Conservation (phyloP, 1,140 invertebrate genomes). For the Zaprionus nigranus region DNA sequence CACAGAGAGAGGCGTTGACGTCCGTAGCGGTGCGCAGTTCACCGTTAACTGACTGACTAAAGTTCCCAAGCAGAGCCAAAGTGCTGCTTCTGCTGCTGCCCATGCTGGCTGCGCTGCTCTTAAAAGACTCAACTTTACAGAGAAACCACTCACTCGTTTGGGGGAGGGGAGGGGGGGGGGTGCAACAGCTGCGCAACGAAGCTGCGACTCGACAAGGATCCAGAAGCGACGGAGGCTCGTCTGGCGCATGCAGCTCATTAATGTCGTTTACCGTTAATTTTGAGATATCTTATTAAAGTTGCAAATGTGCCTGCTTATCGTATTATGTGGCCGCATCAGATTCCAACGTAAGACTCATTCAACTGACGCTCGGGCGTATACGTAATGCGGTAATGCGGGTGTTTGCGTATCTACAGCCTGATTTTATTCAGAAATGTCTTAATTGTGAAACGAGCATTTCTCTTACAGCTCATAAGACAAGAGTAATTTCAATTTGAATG, state of each 20-base stretch:
- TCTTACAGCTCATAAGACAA: conserved; percentile 43
- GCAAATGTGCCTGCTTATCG: conserved; percentile 34
- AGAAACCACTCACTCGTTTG: conserved; percentile 29
- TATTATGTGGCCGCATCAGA: conserved; percentile 12
- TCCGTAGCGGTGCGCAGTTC: conserved; percentile 67
- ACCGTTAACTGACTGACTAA: conserved; percentile 63
- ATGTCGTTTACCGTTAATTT: conserved; percentile 35
- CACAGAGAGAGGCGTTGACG: conserved; percentile 39
- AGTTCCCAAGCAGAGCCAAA: conserved; percentile 24
- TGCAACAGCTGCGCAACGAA: neutral
- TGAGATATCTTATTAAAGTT: conserved; percentile 28
- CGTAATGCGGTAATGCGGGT: conserved; percentile 20
- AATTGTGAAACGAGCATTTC: conserved; percentile 23
- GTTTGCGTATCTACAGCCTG: conserved; percentile 60
- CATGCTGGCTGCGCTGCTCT: conserved; percentile 30
- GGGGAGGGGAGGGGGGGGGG: neutral
- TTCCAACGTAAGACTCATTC: neutral
- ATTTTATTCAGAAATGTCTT: conserved; percentile 17
- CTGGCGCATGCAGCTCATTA: conserved; percentile 25
- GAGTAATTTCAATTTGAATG: conserved; percentile 21
- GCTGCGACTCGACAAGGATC: neutral
- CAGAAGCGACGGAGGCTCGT: neutral
- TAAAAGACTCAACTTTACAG: conserved; percentile 49
- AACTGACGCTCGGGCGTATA: conserved; percentile 27
- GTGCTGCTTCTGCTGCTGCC: conserved; percentile 30